phyloP scores from a whole-genome alignment of 92 coral and sea anemone genomes.

The Zoanthus solanderi region DNA sequence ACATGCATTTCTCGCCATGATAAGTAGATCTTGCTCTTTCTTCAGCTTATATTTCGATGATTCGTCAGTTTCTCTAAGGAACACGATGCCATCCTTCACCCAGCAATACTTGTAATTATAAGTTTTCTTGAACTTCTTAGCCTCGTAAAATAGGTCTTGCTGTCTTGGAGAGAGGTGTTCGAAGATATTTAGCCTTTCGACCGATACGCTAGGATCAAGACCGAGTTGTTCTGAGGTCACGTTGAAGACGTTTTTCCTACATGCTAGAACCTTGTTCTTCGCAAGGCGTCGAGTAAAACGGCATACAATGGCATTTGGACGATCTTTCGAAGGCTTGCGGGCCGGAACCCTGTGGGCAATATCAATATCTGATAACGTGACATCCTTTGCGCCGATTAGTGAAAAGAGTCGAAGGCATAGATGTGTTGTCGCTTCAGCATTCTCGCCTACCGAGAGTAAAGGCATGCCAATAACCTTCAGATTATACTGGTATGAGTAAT shows the following conservation, averaged over 20 bases:
- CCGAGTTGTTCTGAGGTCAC: conserved; percentile 1
- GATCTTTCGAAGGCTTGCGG: background rate
- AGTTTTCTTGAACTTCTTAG: background rate
- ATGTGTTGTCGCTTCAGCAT: conserved; percentile 2
- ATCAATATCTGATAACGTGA: background rate
- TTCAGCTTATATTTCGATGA: background rate
- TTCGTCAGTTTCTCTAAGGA: background rate
- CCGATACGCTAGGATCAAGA: background rate
- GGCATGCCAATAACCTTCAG: background rate
- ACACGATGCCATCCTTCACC: background rate
- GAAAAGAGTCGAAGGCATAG: background rate
- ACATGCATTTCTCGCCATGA: background rate
- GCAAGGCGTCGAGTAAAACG: background rate
- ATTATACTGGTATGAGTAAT: conserved; percentile 8
- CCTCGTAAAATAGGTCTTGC: background rate
- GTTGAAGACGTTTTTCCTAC: background rate
- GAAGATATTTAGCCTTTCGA: background rate
- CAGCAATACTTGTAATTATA: background rate
- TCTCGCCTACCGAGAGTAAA: background rate
- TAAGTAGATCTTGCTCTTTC: background rate
- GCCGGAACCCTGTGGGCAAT: background rate
- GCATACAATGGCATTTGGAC: background rate
- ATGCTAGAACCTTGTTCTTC: conserved; percentile 11
- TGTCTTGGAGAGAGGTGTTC: conserved; percentile 2
- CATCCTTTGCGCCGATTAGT: background rate